Conservation (phyloP, 2,113 vertebrate species). For the Naja naja region DNA sequence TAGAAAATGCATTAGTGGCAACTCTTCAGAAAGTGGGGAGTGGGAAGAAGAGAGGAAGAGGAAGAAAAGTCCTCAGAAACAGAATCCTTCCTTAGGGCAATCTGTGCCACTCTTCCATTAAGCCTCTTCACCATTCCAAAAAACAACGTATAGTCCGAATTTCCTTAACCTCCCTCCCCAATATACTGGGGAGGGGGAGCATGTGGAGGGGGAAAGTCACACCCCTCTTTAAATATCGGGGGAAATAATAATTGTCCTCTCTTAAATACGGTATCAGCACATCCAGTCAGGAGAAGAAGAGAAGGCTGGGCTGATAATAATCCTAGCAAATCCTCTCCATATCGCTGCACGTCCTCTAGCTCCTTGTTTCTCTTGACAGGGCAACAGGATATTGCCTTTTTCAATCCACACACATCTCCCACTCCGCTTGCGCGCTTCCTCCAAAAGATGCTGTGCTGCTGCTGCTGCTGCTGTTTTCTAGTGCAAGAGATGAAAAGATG, state of each 20-base stretch:
- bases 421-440: background rate
- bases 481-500: constrained; percentile 35
- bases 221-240: background rate
- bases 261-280: constrained; percentile 23
- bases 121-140: constrained; percentile 40
- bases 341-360: constrained; percentile 51
- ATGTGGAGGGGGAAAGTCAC: constrained; percentile 4
- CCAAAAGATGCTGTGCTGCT: background rate
- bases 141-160: constrained; percentile 58
- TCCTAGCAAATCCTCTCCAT: constrained; percentile 67
- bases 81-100: constrained; percentile 49
- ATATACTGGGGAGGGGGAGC: constrained; percentile 2
- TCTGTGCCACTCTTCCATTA: constrained; percentile 45
- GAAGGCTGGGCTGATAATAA: constrained; percentile 50
- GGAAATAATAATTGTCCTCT: background rate
- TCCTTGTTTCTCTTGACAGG: constrained; percentile 40
- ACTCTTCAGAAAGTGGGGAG: constrained; percentile 45
- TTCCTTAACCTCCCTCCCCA: constrained; percentile 47
- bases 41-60: constrained; percentile 8
- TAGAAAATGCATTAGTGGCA: constrained; percentile 55
- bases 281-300: constrained; percentile 15
- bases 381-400: constrained; percentile 1
- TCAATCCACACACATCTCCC: constrained; percentile 23
- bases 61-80: constrained; percentile 56
- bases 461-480: constrained; percentile 18